phyloP scores from a whole-genome alignment of 1,140 invertebrate genomes.

The Drosophila hydei region DNA sequence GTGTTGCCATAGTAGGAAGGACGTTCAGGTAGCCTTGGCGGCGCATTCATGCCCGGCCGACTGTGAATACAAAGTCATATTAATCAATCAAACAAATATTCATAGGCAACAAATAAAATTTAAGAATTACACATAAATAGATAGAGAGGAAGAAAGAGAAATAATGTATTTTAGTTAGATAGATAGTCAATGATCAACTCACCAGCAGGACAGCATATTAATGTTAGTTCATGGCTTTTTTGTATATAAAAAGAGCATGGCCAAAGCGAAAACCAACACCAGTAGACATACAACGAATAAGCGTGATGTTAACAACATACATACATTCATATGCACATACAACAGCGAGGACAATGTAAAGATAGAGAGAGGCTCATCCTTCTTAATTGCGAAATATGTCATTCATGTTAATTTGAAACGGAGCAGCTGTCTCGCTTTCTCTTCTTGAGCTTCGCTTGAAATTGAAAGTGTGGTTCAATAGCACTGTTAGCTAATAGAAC shows the following conservation, averaged over 20 bases:
- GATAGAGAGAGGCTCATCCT: background rate
- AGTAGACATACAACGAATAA: constrained; percentile 14
- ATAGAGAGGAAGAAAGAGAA: constrained; percentile 1
- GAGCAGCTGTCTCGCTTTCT: background rate
- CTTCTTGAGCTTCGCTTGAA: background rate
- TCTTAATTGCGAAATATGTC: too few relatives aligned
- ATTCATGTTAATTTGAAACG: too few relatives aligned
- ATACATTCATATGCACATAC: background rate
- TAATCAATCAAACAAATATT: background rate
- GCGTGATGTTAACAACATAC: constrained; percentile 2
- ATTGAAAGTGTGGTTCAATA: background rate
- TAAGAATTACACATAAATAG: background rate
- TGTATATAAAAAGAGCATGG: background rate
- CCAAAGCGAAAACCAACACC: constrained; percentile 34
- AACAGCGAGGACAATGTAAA: background rate
- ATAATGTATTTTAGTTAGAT: constrained; percentile 15
- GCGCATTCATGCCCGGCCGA: constrained; percentile 70
- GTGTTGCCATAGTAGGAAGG: constrained; percentile 75
- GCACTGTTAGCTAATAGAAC: background rate
- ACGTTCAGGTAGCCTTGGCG: constrained; percentile 75
- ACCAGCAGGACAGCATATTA: constrained; percentile 39
- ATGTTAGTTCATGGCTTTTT: constrained; percentile 34
- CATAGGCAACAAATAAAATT: background rate
- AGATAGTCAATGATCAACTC: constrained; percentile 28
- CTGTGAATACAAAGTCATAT: constrained; percentile 42